Conservation (phyloP, 2,113 vertebrate genomes). For the Zapornia atra region DNA sequence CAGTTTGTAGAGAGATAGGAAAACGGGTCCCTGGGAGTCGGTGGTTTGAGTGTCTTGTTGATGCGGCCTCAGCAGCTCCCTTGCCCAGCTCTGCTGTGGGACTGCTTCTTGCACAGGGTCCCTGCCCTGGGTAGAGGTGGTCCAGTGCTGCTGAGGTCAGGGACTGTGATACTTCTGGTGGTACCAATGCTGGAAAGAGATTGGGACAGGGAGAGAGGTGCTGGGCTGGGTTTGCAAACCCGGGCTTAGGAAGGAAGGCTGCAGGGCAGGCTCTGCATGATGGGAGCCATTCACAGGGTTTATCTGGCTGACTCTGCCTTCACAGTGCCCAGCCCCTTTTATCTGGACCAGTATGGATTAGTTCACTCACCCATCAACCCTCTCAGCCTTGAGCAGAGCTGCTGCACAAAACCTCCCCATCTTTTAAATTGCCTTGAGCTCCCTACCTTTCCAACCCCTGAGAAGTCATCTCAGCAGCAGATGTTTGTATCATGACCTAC, state of each 20-base stretch:
- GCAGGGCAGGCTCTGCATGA: fast-evolving
- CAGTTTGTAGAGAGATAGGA: neutral
- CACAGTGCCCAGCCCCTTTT: neutral
- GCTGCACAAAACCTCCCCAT: neutral
- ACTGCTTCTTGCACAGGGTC: neutral
- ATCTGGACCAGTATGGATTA: neutral
- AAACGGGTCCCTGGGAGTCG: fast-evolving
- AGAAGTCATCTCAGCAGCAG: constrained; percentile 45
- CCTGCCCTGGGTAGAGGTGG: neutral
- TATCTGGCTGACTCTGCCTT: neutral
- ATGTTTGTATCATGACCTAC: constrained; percentile 63
- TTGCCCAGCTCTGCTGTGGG: neutral
- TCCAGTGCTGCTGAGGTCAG: fast-evolving
- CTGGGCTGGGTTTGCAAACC: neutral
- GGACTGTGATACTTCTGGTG: neutral
- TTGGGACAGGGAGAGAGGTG: neutral
- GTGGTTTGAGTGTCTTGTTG: neutral
- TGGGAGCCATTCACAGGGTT: neutral
- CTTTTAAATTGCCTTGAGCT: constrained; percentile 31
- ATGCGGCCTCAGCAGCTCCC: neutral
- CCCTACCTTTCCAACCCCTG: constrained; percentile 27
- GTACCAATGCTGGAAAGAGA: fast-evolving
- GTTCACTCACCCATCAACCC: neutral
- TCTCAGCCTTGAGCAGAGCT: neutral
- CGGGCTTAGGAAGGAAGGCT: neutral